phyloP scores from a whole-genome alignment of 2,888 invertebrate species.

The Eristalis arbustorum region DNA sequence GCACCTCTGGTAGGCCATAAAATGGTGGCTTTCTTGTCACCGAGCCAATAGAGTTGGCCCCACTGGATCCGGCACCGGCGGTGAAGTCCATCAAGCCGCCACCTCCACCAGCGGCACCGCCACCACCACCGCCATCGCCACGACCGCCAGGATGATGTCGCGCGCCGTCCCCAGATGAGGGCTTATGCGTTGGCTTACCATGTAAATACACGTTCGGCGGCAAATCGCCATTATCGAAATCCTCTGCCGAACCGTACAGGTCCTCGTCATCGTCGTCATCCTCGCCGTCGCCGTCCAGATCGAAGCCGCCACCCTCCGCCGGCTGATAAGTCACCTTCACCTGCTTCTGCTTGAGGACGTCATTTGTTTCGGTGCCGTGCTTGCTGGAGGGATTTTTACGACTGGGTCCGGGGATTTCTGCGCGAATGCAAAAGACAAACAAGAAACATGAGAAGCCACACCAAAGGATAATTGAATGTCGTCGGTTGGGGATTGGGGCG shows the following conservation, averaged over 20 bases:
- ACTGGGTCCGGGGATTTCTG: slow-evolving; percentile 89
- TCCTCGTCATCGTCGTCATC: slow-evolving; percentile 83
- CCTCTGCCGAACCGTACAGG: slow-evolving; percentile 87
- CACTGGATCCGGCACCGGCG: slow-evolving; percentile 65
- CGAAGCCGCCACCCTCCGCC: slow-evolving; percentile 55
- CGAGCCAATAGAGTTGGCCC: slow-evolving; percentile 71
- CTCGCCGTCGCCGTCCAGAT: slow-evolving; percentile 54
- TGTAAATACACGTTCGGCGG: slow-evolving; percentile 77
- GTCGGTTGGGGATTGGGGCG: background rate
- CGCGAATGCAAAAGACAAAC: background rate
- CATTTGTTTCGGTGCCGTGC: slow-evolving; percentile 80
- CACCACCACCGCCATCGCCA: slow-evolving; percentile 39
- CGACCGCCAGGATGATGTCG: slow-evolving; percentile 55
- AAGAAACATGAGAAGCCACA: slow-evolving; percentile 16
- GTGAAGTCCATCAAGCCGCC: slow-evolving; percentile 51
- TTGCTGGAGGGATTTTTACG: slow-evolving; percentile 82
- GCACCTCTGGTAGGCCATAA: slow-evolving; percentile 73
- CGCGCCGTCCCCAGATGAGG: slow-evolving; percentile 71
- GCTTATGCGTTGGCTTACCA: slow-evolving; percentile 77
- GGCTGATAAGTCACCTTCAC: slow-evolving; percentile 80
- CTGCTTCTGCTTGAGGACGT: slow-evolving; percentile 79
- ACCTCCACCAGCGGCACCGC: slow-evolving; percentile 61
- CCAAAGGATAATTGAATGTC: slow-evolving; percentile 63
- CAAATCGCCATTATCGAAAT: slow-evolving; percentile 83
- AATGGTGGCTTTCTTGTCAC: slow-evolving; percentile 79